Conservation (phyloP, 2,797 vertebrate species). For the Sphaeramia orbicularis region DNA sequence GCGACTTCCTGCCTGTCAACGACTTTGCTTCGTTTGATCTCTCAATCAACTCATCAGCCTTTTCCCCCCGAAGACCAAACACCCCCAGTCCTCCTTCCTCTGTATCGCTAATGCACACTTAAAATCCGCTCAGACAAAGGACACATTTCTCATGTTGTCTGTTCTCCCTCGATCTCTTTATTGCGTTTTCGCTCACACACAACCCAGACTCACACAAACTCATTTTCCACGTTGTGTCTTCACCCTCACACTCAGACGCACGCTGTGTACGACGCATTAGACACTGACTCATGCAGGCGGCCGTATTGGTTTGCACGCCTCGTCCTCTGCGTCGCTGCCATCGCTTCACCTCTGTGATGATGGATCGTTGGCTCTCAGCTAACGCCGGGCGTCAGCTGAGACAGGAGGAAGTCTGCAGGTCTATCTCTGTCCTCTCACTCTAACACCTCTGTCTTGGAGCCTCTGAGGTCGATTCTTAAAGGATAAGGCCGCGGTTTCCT, state of each 20-base stretch:
- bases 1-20: constrained; percentile 28
- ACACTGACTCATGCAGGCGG: not conserved
- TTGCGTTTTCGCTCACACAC: constrained; percentile 14
- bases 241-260: not conserved
- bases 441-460: not conserved
- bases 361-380: constrained; percentile 36
- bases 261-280: too few relatives aligned
- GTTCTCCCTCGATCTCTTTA: constrained; percentile 17
- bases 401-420: not conserved
- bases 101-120: constrained; percentile 17
- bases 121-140: constrained; percentile 32
- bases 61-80: constrained; percentile 23
- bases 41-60: constrained; percentile 46
- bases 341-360: constrained; percentile 29
- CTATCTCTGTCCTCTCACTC: not conserved
- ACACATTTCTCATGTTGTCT: constrained; percentile 39
- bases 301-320: constrained; percentile 25
- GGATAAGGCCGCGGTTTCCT: too few relatives aligned
- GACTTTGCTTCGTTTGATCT: constrained; percentile 43
- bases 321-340: constrained; percentile 15
- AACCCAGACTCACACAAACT: constrained; percentile 26
- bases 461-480: not conserved
- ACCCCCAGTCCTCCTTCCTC: constrained; percentile 19
- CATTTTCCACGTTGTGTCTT: constrained; percentile 37
- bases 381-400: constrained; percentile 11